These are phyloP conservation scores for Drosophila melanogaster DNA, from an alignment of 1,140 invertebrate genomes.

Conservation along the genomic window Release_6_plus_ISO1_MT NT_033777.3:23639001-23639500, in stretches of 20 bases:
- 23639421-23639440: conserved; percentile 57
- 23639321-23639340: conserved; percentile 40
- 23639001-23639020: neutral
- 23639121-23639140: conserved; percentile 20
- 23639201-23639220: neutral
- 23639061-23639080: conserved; percentile 20
- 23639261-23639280: neutral
- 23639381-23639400: conserved; percentile 75
- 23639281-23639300: conserved; percentile 1
- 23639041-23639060: conserved; percentile 16
- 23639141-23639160: conserved; percentile 2
- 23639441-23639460: conserved; percentile 51
- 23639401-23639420: conserved; percentile 72
- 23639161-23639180: conserved; percentile 22
- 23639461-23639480: conserved; percentile 70
- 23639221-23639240: neutral
- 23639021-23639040: neutral
- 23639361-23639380: conserved; percentile 58
- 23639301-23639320: conserved; percentile 16
- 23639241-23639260: neutral
- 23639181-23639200: neutral
- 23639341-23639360: conserved; percentile 42
- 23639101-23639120: conserved; percentile 20
- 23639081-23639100: conserved; percentile 31
- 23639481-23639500: conserved; percentile 70